Percentiles rank a stretch among this genome's conserved stretches.
phyloP scores from a whole-genome alignment of 2,113 vertebrate genomes.

The Pterocles orientalis region DNA sequence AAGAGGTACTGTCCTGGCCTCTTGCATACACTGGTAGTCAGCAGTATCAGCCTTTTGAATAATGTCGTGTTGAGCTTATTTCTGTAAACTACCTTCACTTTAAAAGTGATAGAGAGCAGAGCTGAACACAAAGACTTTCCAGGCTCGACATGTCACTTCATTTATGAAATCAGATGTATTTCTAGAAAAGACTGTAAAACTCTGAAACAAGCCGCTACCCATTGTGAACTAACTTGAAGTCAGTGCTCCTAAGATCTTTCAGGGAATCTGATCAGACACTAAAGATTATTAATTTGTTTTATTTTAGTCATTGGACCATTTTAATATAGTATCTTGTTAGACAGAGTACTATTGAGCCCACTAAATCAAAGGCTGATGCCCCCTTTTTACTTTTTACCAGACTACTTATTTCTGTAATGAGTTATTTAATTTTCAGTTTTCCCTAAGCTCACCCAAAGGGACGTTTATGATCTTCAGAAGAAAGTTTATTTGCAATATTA shows the following conservation, averaged over 20 bases:
- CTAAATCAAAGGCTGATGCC: background rate
- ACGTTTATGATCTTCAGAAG: conserved; percentile 14
- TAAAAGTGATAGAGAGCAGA: background rate
- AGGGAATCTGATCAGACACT: background rate
- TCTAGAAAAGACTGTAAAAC: background rate
- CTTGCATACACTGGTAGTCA: background rate
- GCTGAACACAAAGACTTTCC: background rate
- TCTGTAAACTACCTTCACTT: background rate
- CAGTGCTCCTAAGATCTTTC: background rate
- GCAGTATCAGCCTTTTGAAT: background rate
- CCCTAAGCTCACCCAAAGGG: background rate
- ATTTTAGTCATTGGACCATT: background rate
- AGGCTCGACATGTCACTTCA: accelerated
- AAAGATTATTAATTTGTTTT: background rate
- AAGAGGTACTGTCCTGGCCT: background rate
- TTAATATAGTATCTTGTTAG: background rate
- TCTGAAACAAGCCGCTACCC: background rate
- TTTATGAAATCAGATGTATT: background rate
- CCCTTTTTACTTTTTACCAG: background rate
- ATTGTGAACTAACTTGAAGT: background rate
- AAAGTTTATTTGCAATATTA: background rate
- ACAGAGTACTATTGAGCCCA: background rate
- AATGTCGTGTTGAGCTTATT: background rate
- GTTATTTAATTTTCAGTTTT: background rate
- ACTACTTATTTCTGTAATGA: background rate